phyloP scores from a whole-genome alignment of 1,140 invertebrate genomes.

The Brachionus sp. region DNA sequence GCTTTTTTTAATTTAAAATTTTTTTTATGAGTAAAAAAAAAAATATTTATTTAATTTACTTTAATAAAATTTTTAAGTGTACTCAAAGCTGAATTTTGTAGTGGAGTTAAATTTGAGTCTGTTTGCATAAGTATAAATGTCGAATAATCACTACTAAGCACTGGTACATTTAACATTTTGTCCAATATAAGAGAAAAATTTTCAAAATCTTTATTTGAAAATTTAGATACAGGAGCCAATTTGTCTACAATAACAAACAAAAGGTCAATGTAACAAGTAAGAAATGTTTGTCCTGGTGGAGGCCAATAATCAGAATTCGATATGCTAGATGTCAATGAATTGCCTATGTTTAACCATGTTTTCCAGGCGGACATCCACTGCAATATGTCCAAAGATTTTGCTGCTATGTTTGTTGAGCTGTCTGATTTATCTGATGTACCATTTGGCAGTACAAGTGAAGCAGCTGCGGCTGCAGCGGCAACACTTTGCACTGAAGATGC shows the following conservation, averaged over 20 bases:
- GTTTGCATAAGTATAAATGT: slow-evolving; percentile 72
- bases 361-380: slow-evolving; percentile 77
- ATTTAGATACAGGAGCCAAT: slow-evolving; percentile 63
- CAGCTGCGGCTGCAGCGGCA: background rate
- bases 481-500: slow-evolving; percentile 33
- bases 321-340: slow-evolving; percentile 47
- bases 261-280: slow-evolving; percentile 86
- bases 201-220: slow-evolving; percentile 71
- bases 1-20: background rate
- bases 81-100: slow-evolving; percentile 76
- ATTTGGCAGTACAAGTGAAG: background rate
- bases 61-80: slow-evolving; percentile 75
- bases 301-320: slow-evolving; percentile 41
- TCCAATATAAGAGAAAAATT: slow-evolving; percentile 74
- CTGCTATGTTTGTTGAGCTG: slow-evolving; percentile 57
- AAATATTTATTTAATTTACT: slow-evolving; percentile 54
- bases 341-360: slow-evolving; percentile 79
- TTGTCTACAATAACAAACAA: slow-evolving; percentile 88
- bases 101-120: slow-evolving; percentile 71
- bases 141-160: slow-evolving; percentile 72
- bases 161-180: slow-evolving; percentile 73
- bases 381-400: slow-evolving; percentile 47
- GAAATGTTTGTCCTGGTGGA: slow-evolving; percentile 78
- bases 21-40: background rate
- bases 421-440: slow-evolving; percentile 20